These are phyloP conservation scores for Ophioninae sp. DNA, from an alignment of 2,888 invertebrate genomes.

Conservation along the genomic window DNA sequence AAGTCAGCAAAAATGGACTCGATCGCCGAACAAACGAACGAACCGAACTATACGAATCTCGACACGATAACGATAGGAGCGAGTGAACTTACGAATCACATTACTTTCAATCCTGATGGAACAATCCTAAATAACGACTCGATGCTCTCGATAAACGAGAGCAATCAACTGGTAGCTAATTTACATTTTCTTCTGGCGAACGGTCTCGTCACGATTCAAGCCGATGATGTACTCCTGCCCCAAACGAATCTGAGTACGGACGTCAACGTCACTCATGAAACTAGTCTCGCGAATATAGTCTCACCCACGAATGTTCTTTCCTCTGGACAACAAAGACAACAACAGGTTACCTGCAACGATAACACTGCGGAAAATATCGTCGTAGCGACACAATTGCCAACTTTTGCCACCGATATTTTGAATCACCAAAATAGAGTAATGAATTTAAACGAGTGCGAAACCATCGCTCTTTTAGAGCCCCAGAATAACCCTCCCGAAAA, in stretches of 20 bases:
- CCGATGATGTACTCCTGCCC: slow-evolving; percentile 80
- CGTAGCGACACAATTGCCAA: slow-evolving; percentile 56
- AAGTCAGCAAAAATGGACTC: slow-evolving; percentile 38
- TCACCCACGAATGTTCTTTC: slow-evolving; percentile 27
- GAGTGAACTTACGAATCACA: slow-evolving; percentile 69
- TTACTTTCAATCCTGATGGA: slow-evolving; percentile 72
- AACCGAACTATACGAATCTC: slow-evolving; percentile 64
- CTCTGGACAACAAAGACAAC: slow-evolving; percentile 18
- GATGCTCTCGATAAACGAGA: slow-evolving; percentile 72
- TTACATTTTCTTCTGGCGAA: slow-evolving; percentile 75
- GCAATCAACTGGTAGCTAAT: slow-evolving; percentile 76
- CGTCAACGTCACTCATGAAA: slow-evolving; percentile 70
- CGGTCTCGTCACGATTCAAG: slow-evolving; percentile 79
- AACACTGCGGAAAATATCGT: slow-evolving; percentile 57
- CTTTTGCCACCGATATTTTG: slow-evolving; percentile 11
- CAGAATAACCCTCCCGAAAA: slow-evolving; percentile 21
- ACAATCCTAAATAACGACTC: slow-evolving; percentile 78
- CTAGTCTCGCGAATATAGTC: slow-evolving; percentile 42
- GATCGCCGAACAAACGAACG: slow-evolving; percentile 38
- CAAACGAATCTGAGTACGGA: slow-evolving; percentile 38
- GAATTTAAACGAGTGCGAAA: slow-evolving; percentile 61
- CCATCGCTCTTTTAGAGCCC: slow-evolving; percentile 57
- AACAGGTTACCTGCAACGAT: slow-evolving; percentile 31
- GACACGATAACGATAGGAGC: slow-evolving; percentile 70
- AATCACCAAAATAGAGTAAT: slow-evolving; percentile 34